A percentile compares a stretch with the other conserved stretches of the same genome.
Conservation (phyloP, 1,140 invertebrate genomes). For the Coboldia fuscipes region DNA sequence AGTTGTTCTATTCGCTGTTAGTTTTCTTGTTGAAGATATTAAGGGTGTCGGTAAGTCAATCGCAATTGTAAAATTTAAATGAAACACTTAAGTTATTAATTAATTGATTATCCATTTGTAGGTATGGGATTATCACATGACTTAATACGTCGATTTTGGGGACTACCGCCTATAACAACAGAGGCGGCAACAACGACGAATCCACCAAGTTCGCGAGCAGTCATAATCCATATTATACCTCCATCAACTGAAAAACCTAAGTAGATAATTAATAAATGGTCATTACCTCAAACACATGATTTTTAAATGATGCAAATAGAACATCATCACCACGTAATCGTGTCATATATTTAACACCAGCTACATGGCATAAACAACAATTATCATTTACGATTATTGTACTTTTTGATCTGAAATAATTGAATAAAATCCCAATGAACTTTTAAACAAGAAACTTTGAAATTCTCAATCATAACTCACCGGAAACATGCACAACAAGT, state of each 20-base stretch:
- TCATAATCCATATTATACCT: background rate
- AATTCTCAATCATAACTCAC: constrained; percentile 21
- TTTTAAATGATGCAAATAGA: constrained; percentile 69
- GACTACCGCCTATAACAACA: no score
- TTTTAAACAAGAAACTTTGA: constrained; percentile 1
- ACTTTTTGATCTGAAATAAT: constrained; percentile 31
- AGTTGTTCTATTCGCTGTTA: no score
- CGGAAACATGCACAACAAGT: constrained; percentile 53
- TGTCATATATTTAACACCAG: constrained; percentile 58
- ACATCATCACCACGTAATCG: constrained; percentile 55
- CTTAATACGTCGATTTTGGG: no score
- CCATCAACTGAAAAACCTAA: no score
- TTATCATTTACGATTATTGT: constrained; percentile 62
- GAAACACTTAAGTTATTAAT: no score
- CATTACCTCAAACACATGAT: constrained; percentile 59
- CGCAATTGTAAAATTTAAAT: no score
- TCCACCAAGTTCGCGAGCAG: no score
- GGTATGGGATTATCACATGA: no score
- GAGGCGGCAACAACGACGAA: no score
- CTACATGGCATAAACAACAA: constrained; percentile 72
- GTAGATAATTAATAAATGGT: constrained; percentile 1
- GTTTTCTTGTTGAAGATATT: no score
- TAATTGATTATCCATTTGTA: no score
- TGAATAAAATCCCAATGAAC: background rate
- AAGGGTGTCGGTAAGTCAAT: no score